Percentiles rank a stretch among this genome's conserved stretches.
phyloP scores from a whole-genome alignment of 92 coral and sea anemone genomes.

The Meandrina meandrites region DNA sequence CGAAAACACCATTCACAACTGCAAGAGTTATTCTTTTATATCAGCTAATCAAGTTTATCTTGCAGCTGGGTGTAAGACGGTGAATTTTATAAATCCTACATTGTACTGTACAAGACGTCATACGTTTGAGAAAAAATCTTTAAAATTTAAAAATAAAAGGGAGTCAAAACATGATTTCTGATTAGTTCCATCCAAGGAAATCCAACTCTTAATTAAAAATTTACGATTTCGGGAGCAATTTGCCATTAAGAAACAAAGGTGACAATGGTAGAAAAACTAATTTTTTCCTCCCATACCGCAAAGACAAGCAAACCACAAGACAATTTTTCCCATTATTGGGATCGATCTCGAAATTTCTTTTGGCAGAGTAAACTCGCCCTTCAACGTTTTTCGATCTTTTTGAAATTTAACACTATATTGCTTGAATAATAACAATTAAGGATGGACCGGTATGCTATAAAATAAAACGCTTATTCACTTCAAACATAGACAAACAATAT shows the following conservation, averaged over 20 bases:
- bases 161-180: slow-evolving; percentile 13
- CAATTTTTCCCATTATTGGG: not conserved
- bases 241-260: slow-evolving; percentile 17
- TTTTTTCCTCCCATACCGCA: not conserved
- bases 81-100: not conserved
- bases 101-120: slow-evolving; percentile 1
- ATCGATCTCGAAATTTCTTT: not conserved
- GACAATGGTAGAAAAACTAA: slow-evolving; percentile 1
- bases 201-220: slow-evolving; percentile 46
- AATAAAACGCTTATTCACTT: slow-evolving; percentile 1
- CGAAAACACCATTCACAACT: not conserved
- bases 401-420: not conserved
- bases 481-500: slow-evolving; percentile 14
- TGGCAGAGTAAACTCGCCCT: not conserved
- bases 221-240: slow-evolving; percentile 53
- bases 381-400: not conserved
- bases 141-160: not conserved
- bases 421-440: not conserved
- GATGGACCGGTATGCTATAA: not conserved
- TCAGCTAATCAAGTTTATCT: not conserved
- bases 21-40: not conserved
- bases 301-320: slow-evolving; percentile 4
- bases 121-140: not conserved
- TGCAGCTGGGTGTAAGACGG: not conserved
- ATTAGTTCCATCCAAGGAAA: slow-evolving; percentile 5